Evolutionary conservation across 2,797 vertebrate genomes (phyloP).

Genomic region (Gorsachius magnificus): DNA sequence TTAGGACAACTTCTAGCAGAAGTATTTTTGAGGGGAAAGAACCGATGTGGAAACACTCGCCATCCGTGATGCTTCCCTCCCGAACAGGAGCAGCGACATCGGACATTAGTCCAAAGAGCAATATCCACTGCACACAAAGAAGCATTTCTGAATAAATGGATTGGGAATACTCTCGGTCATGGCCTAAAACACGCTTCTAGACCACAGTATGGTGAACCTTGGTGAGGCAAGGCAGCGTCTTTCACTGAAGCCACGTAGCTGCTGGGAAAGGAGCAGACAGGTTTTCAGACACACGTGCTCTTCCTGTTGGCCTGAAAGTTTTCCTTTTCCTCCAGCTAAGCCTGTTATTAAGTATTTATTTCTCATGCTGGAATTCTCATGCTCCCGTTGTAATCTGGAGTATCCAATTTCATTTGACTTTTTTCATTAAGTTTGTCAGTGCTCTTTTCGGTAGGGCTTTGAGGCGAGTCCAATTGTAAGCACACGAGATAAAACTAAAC

Average conservation of each 20-base stretch:
- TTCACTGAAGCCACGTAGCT: background rate
- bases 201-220: background rate
- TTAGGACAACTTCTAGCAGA: background rate
- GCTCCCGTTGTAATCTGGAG: background rate
- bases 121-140: background rate
- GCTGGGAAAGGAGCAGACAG: background rate
- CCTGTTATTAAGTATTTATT: background rate
- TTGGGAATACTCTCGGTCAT: background rate
- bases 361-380: background rate
- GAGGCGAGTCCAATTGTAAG: background rate
- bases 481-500: background rate
- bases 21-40: background rate
- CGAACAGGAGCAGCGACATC: background rate
- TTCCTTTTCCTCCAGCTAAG: background rate
- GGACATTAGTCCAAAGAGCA: background rate
- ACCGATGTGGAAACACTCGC: background rate
- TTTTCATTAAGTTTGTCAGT: background rate
- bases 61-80: background rate
- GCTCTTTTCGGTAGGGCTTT: background rate
- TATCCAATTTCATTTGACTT: background rate
- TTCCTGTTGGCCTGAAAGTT: background rate
- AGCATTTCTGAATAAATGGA: background rate
- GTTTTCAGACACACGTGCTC: background rate
- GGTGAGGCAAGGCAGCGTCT: background rate
- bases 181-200: background rate